Evolutionary conservation across 2,888 invertebrate species (phyloP).

Genomic region (Gortyna flavago): DNA sequence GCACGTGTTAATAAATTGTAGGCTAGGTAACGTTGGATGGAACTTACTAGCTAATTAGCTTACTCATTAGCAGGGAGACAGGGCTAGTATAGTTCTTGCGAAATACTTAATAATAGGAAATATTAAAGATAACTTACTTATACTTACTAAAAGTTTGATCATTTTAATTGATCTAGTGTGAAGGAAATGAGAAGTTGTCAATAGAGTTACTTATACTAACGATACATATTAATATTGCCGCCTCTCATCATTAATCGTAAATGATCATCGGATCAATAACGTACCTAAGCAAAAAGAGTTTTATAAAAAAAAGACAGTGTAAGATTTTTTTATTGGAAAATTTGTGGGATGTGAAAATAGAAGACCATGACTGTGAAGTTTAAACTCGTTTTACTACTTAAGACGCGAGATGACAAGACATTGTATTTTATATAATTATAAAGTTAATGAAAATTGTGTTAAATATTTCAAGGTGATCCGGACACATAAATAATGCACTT

Average conservation of each 20-base stretch:
- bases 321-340: background rate
- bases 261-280: background rate
- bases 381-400: background rate
- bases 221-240: background rate
- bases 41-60: slow-evolving; percentile 28
- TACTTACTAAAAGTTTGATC: slow-evolving; percentile 17
- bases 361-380: background rate
- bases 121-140: slow-evolving; percentile 7
- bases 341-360: background rate
- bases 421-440: background rate
- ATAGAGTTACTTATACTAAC: slow-evolving; percentile 8
- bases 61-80: slow-evolving; percentile 2
- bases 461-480: no score
- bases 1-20: slow-evolving; percentile 40
- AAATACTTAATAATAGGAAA: slow-evolving; percentile 23
- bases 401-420: background rate
- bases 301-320: background rate
- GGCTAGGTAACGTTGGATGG: slow-evolving; percentile 24
- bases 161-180: slow-evolving; percentile 29
- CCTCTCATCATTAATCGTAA: background rate
- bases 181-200: background rate
- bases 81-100: background rate
- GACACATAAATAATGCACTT: no score
- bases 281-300: background rate
- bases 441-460: no score